Base-by-base conservation (phyloP, 30 jellyfish, hydroid and myxozoan species). In the Clytia hemisphaerica region DNA sequence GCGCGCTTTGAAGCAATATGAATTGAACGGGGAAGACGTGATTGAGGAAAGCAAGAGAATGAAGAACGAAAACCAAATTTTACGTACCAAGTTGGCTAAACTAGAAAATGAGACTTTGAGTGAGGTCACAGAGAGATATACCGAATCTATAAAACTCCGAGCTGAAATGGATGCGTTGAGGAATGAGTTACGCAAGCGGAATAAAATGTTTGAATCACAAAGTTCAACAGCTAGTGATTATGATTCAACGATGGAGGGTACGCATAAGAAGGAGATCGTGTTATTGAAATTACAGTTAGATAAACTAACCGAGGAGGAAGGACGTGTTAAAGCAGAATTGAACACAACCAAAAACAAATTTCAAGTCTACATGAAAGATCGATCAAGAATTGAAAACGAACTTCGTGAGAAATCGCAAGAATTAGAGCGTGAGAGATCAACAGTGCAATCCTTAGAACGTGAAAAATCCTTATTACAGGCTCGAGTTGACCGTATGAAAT, bases 161-260 rank as follows among this genome's bases (percentile, higher is more conserved):
- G 70, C 70, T 45, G 70, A 57, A 31, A 22, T 57, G 35, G 70
- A 57, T 33, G 70, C 70, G 25, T 38, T 57, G 35, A 57, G 30
- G 35, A 25, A 44, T 45, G 70, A 57, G 30, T 31, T 57, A 6
- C 26, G 30, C 19, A 57, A 57, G 53, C 26, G 70, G 30, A 57
- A 2, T 33, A 37, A 44, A 57, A 6, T 21, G 4, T 33, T 57
- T 25, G 26, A 28, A 0, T 22, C 25, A 57, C 70, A 57, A 57
- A 22, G 25, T 57, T 57, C 70, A 26, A 22, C 54, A 6, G 42
- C 70, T 22, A 57, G 70, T 45, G 70, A 57, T 22, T 22, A 57
- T 33, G 70, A 57, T 0, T 38, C 30, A n/a, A 22, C 70, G 25
- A 57, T 57, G 70, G 70, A 57, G 35, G 42, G 25, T 6, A 57